Evolutionary conservation across 2,888 invertebrate genomes (phyloP), one percentile per base, ranked within the genome.

Genomic region (Troides helena): DNA sequence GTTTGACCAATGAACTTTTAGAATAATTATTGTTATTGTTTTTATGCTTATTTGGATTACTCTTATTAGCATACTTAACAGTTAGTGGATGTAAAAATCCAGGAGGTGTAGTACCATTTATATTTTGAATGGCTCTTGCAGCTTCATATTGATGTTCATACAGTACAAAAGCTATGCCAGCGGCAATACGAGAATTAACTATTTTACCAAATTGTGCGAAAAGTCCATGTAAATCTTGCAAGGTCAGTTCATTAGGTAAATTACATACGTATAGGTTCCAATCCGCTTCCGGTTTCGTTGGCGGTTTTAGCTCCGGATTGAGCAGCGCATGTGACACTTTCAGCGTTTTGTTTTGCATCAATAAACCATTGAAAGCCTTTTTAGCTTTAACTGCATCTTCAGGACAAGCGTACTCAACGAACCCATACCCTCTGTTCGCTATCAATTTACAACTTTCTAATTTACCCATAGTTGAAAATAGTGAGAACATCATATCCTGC

Each of bases 11-110:
- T 58, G 91, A 81, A 79, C 84, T 91, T 82, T 91, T 92, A 75
- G 88, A 78, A 84, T 88, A 90, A 81, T 90, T 90, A 82, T 90
- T 90, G 77, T 92, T 92, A 85, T 89, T 90, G 82, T 88, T 90
- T 87, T 90, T 91, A 87, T 89, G 84, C 84, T 90, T 92, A 83
- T 90, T 80, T 82, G 92, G 92, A 81, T 93, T 93, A 87, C 93
- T 91, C 86, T 93, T 93, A 89, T 93, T 93, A 81, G 93, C 93
- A 83, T 92, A 93, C 91, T 93, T 93, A 88, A 93, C 93, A 83
- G 93, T 93, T 85, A 93, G 84, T 70, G 93, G 93, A 80, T 93
- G 92, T 85, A 93, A 77, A 87, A 93, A 93, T 76, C 93, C 93
- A 72, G 93, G 92, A 57, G 93, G 93, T 73, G 91, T 92, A 72